Evolutionary conservation across 2,797 vertebrate species (phyloP).

Genomic region (Crocidura indochinensis): DNA sequence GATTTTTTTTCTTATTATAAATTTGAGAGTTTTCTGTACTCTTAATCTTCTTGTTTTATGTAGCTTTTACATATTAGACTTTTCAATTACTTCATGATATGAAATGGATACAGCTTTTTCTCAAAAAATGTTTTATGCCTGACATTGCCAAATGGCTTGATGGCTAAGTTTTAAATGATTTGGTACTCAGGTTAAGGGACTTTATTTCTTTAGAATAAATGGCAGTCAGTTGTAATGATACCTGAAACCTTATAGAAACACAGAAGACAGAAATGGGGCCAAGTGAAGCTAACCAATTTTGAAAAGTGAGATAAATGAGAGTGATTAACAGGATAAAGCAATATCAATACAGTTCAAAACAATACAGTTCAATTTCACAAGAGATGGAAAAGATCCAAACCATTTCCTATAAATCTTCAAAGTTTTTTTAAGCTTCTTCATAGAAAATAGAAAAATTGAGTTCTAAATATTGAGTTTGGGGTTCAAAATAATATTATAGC

Average conservation of each 20-base stretch:
- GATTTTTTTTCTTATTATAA: too few relatives aligned
- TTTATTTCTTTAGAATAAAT: conserved; percentile 17
- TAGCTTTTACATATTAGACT: background rate
- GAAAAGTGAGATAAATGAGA: background rate
- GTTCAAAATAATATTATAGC: too few relatives aligned
- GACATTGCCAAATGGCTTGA: conserved; percentile 5
- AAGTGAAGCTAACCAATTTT: conserved; percentile 20
- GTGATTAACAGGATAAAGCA: background rate
- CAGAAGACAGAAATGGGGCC: conserved; percentile 4
- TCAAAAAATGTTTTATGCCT: background rate
- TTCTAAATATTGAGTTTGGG: too few relatives aligned
- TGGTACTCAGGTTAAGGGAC: background rate
- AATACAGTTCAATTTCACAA: background rate
- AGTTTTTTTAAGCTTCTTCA: background rate
- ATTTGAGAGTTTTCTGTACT: too few relatives aligned
- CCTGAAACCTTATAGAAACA: conserved; percentile 44
- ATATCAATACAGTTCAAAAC: background rate
- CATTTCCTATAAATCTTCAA: background rate
- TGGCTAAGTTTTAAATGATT: background rate
- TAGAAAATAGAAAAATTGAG: background rate
- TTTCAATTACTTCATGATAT: background rate
- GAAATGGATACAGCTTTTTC: background rate
- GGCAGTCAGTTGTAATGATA: background rate
- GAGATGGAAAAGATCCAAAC: background rate
- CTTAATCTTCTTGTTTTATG: background rate